Percentiles rank a stretch among this genome's conserved stretches.
These are phyloP conservation scores for Popillia japonica DNA, from an alignment of 1,140 invertebrate species.

Conservation along the genomic window DNA sequence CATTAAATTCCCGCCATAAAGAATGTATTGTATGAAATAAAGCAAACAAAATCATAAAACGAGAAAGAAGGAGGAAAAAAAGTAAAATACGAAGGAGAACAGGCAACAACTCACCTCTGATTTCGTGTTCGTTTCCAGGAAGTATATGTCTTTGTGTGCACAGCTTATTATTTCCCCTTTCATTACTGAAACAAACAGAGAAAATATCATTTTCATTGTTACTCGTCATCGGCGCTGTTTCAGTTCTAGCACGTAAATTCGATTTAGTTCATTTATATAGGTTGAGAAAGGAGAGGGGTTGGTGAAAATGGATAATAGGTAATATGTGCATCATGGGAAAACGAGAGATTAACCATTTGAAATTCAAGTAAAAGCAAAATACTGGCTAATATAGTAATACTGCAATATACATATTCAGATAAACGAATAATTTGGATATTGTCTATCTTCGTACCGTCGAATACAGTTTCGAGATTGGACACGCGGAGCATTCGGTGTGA, in stretches of 20 bases:
- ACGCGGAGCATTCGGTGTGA: no score
- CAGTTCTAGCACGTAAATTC: not conserved
- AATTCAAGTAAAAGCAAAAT: no score
- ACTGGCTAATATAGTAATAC: no score
- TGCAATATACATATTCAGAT: no score
- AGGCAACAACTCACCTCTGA: conserved; percentile 53
- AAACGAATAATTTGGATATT: no score
- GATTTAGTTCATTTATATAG: not conserved
- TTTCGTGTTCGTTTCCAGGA: conserved; percentile 58
- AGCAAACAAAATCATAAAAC: not conserved
- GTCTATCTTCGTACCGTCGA: no score
- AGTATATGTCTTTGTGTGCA: conserved; percentile 59
- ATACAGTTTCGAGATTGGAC: no score
- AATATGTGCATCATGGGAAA: no score
- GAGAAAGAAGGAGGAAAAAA: not conserved
- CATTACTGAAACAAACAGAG: conserved; percentile 55
- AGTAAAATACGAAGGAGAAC: not conserved
- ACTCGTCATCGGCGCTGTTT: not conserved
- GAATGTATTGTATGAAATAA: not conserved
- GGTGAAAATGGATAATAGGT: no score
- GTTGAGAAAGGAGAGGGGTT: no score
- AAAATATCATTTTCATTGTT: not conserved
- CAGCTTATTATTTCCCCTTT: conserved; percentile 58
- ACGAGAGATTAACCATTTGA: no score
- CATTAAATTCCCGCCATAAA: not conserved